A percentile compares a stretch with the other conserved stretches of the same genome.
Evolutionary conservation across 2,113 vertebrate species (phyloP).

Genomic region (Burhinus bistriatus): DNA sequence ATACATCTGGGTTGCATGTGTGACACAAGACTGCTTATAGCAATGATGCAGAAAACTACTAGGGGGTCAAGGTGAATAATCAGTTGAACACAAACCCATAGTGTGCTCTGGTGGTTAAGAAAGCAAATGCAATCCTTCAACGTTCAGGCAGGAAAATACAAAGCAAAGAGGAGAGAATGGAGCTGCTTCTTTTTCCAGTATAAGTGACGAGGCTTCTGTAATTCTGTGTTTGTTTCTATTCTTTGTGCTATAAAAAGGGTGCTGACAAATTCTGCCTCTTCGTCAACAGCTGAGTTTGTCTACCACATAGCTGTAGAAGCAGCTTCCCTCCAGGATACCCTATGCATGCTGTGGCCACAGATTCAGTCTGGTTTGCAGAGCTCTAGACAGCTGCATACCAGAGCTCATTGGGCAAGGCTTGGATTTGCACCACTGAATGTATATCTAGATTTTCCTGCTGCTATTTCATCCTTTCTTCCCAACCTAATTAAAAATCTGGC

Average conservation of each 20-base stretch:
- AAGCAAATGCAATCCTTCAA: constrained; percentile 18
- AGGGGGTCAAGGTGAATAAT: background rate
- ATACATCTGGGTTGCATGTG: background rate
- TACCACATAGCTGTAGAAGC: background rate
- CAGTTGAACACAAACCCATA: constrained; percentile 9
- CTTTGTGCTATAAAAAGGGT: background rate
- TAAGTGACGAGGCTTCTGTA: background rate
- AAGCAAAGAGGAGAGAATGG: background rate
- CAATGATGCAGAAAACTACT: background rate
- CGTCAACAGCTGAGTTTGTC: background rate
- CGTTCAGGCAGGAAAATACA: background rate
- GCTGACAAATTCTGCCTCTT: background rate
- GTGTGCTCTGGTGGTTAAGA: constrained; percentile 46
- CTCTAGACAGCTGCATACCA: background rate
- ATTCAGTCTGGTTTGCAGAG: background rate
- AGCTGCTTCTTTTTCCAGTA: background rate
- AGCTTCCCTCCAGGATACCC: background rate
- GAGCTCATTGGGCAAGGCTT: background rate
- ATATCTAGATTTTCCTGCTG: constrained; percentile 21
- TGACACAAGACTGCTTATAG: background rate
- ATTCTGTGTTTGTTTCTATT: background rate
- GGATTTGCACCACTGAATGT: background rate
- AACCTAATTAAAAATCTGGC: constrained; percentile 49
- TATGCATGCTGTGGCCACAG: background rate
- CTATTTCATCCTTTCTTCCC: constrained; percentile 13